A percentile compares a stretch with the other conserved stretches of the same genome.
Evolutionary conservation across 2,113 vertebrate species (phyloP).

Genomic region (Pseudolaguvia tuberculata): DNA sequence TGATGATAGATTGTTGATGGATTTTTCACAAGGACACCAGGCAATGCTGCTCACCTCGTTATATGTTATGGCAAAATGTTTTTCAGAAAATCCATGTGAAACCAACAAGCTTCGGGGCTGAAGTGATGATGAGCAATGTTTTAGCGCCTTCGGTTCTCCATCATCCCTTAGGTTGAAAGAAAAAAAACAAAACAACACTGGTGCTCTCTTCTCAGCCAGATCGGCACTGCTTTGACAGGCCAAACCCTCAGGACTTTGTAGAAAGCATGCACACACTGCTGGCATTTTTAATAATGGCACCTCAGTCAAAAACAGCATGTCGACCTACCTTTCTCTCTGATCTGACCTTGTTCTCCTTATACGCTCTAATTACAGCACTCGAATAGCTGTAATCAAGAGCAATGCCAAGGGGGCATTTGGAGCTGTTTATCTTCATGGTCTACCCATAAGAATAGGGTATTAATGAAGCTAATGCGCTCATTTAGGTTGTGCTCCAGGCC

Average conservation of each 20-base stretch:
- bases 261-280: conserved; percentile 16
- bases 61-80: conserved; percentile 10
- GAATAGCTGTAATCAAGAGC: conserved; percentile 33
- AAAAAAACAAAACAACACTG: too few species aligned
- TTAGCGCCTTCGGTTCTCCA: conserved; percentile 8
- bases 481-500: conserved; percentile 20
- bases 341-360: conserved; percentile 24
- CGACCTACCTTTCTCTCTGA: conserved; percentile 12
- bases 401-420: conserved; percentile 9
- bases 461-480: conserved; percentile 19
- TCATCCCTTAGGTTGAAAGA: conserved; percentile 16
- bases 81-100: conserved; percentile 7
- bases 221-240: conserved; percentile 17
- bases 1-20: conserved; percentile 6
- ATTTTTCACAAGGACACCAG: conserved; percentile 22
- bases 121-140: conserved; percentile 12
- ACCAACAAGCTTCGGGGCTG: conserved; percentile 8
- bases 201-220: background rate
- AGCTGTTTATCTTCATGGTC: conserved; percentile 29
- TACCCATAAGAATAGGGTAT: conserved; percentile 19
- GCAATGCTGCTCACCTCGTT: background rate
- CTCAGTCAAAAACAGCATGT: conserved; percentile 29
- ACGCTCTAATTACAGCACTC: conserved; percentile 34
- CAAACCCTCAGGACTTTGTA: conserved; percentile 21
- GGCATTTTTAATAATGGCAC: conserved; percentile 18